Base-by-base conservation (phyloP, 2,113 vertebrate species). In the Alectura lathami region DNA sequence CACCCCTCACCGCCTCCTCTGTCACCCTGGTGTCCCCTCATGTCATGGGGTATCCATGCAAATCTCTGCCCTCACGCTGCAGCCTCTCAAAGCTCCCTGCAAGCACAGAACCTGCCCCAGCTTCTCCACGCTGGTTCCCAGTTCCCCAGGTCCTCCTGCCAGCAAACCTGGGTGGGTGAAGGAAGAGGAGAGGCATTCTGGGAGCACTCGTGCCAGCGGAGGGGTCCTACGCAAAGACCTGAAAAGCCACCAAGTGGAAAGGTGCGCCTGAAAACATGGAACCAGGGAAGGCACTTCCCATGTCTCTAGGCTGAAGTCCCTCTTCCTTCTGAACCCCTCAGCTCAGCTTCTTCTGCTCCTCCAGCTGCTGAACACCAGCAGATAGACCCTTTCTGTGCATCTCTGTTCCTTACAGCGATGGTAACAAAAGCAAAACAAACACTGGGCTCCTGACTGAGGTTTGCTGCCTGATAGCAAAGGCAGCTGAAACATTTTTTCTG, bases 391-490 rank as follows among this genome's bases (percentile, higher is more conserved):
- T 93, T 85, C 90, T 67, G 79, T 87, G 86, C 57, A 56, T 73
- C 93, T 91, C 91, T 89, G 66, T 34, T 63, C 36, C 59, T 60
- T 74, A 76, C 32, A 74, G 86, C 79, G 93, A 93, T 76, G 87
- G 85, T 34, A 91, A 80, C 82, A 95, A 92, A 86, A 83, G 85
- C 72, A 93, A 95, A 96, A 81, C 29, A 95, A 95, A 88, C 76
- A 83, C 40, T 51, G 56, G 64, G 83, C 47, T 90, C 93, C 68
- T 86, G 88, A 91, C 51, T 95, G 75, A 42, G 22, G 40, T 89
- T 93, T 78, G 76, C 80, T 90, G 94, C 83, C 63, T 84, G 63
- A 83, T 89, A 91, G 83, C 79, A 90, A 89, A 88, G 56, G 87
- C 87, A 95, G 93, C 79, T 86, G 84, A 88, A 87, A 92, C 62